Evolutionary conservation across 2,113 vertebrate species (phyloP).

Genomic region (Regulus satrapa): DNA sequence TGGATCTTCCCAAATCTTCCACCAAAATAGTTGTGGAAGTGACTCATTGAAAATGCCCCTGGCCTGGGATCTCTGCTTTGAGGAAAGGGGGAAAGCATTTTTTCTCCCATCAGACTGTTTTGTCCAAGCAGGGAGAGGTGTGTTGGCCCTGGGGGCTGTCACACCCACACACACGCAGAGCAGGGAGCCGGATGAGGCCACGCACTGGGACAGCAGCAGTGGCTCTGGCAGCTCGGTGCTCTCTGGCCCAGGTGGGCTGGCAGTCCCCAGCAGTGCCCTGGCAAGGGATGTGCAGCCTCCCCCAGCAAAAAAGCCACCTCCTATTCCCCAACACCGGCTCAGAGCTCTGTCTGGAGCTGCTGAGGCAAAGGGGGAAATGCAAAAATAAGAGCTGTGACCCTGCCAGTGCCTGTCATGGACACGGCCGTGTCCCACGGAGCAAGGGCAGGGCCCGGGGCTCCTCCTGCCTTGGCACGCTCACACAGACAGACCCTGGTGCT

Average conservation of each 20-base stretch:
- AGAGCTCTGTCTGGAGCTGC: not conserved
- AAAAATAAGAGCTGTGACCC: not conserved
- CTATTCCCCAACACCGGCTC: not conserved
- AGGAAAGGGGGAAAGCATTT: not conserved
- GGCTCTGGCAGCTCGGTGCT: not conserved
- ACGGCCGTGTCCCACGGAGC: fast-evolving
- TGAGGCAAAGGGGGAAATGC: not conserved
- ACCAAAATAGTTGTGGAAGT: not conserved
- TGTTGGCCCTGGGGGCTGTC: not conserved
- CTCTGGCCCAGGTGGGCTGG: not conserved
- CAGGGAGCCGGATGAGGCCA: not conserved
- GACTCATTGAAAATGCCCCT: not conserved
- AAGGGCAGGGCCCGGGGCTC: fast-evolving
- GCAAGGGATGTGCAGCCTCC: fast-evolving
- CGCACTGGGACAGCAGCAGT: not conserved
- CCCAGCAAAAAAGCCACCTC: not conserved
- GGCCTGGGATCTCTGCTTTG: not conserved
- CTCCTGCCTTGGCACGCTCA: not conserved
- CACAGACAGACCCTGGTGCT: not conserved
- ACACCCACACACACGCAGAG: not conserved
- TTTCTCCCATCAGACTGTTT: not conserved
- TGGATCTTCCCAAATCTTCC: not conserved
- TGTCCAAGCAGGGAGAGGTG: not conserved
- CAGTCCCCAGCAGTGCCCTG: not conserved
- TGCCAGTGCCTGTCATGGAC: not conserved